A percentile compares a stretch with the other conserved stretches of the same genome.
Evolutionary conservation across 2,797 vertebrate species (phyloP).

Genomic region (Halcyon badia): DNA sequence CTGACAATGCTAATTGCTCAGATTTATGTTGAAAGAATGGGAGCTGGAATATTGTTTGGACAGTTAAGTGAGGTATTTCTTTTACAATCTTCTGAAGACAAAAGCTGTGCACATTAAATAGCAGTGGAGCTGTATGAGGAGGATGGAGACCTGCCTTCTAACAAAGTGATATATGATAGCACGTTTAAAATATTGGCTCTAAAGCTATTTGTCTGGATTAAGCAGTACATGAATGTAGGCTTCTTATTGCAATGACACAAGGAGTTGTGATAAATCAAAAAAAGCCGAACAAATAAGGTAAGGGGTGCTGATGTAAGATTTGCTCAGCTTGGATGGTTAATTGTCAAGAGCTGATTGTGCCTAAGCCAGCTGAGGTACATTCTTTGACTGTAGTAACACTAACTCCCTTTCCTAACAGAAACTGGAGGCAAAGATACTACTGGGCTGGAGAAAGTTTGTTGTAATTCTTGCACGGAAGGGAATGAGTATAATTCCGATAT

Average conservation of each 20-base stretch:
- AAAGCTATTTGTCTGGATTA: background rate
- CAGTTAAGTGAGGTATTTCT: background rate
- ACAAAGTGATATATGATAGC: background rate
- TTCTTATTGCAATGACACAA: background rate
- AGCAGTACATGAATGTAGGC: background rate
- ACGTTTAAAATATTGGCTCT: background rate
- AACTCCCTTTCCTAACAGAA: conserved; percentile 39
- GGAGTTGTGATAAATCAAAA: background rate
- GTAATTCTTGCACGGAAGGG: conserved; percentile 55
- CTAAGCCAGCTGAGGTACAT: background rate
- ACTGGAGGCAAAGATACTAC: conserved; percentile 32
- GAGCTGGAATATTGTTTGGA: background rate
- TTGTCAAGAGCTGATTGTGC: background rate
- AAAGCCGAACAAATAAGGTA: background rate
- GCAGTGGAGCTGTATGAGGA: background rate
- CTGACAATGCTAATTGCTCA: conserved; percentile 33
- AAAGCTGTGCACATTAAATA: background rate
- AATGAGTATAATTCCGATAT: conserved; percentile 50
- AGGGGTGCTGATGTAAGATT: background rate
- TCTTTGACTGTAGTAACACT: conserved; percentile 17
- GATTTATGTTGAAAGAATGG: conserved; percentile 25
- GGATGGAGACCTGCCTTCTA: background rate
- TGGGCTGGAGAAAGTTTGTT: conserved; percentile 55
- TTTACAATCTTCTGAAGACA: background rate
- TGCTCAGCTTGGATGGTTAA: background rate